Conservation (phyloP, 2,797 vertebrate species). For the Dipus sagitta region DNA sequence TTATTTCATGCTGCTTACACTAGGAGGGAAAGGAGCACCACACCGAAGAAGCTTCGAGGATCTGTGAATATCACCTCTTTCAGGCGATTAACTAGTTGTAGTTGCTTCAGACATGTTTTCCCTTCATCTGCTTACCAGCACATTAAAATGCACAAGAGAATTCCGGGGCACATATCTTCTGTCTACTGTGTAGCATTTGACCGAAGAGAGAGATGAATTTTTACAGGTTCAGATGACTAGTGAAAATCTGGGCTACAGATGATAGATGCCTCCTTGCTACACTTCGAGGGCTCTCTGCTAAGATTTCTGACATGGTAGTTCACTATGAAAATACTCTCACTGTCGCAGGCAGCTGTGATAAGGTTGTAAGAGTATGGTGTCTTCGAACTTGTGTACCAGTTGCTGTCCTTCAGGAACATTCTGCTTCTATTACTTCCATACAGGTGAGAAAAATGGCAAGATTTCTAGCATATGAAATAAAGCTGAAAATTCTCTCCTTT, state of each 20-base stretch:
- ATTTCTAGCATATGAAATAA: neutral
- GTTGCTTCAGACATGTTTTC: constrained; percentile 93
- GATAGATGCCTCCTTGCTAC: constrained; percentile 96
- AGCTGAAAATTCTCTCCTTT: constrained; percentile 47
- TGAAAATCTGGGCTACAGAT: constrained; percentile 98
- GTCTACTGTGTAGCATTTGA: constrained; percentile 99
- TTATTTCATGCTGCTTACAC: constrained; percentile 95
- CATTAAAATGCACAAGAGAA: constrained; percentile 98
- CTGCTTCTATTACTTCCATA: constrained; percentile 98
- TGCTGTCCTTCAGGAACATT: constrained; percentile 95
- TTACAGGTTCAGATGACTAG: constrained; percentile 99
- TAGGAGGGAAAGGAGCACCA: constrained; percentile 94
- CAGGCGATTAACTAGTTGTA: constrained; percentile 93
- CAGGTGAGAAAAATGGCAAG: constrained; percentile 89
- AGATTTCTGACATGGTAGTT: constrained; percentile 98
- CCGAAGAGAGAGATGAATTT: constrained; percentile 96
- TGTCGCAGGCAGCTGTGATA: constrained; percentile 98
- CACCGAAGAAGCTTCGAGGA: constrained; percentile 94
- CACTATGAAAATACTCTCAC: constrained; percentile 98
- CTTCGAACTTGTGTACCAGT: constrained; percentile 97
- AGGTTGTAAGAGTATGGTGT: constrained; percentile 97
- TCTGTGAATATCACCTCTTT: constrained; percentile 94
- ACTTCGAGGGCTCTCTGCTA: constrained; percentile 96
- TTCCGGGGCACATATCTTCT: constrained; percentile 98
- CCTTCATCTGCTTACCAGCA: constrained; percentile 96